Conservation (phyloP, 1,140 invertebrate species). For the Cotesia vestalis region DNA sequence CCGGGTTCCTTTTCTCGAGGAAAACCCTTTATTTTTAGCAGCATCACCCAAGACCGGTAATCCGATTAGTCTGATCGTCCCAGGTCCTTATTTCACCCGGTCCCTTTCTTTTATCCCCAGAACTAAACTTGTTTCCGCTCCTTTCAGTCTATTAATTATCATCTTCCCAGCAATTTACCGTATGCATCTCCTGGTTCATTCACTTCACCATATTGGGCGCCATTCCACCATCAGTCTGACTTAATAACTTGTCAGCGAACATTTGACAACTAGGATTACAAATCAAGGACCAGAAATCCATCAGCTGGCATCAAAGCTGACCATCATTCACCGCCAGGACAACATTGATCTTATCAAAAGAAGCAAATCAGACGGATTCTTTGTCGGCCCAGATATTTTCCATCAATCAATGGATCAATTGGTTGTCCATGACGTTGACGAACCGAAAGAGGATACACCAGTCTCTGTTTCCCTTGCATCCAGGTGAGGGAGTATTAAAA, state of each 20-base stretch:
- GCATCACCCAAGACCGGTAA: constrained; percentile 31
- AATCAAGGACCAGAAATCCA: too few species aligned
- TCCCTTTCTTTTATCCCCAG: background rate
- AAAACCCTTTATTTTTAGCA: constrained; percentile 27
- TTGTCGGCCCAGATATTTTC: constrained; percentile 38
- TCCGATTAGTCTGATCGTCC: constrained; percentile 40
- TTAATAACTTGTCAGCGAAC: too few species aligned
- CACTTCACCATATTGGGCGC: too few species aligned
- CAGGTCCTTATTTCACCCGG: constrained; percentile 18
- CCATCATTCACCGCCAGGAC: too few species aligned
- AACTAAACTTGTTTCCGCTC: constrained; percentile 18
- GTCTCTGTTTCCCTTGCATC: constrained; percentile 29
- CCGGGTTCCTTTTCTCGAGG: constrained; percentile 37
- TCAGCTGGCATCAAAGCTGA: too few species aligned
- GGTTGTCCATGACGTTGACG: constrained; percentile 54
- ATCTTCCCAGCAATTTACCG: background rate
- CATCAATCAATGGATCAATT: constrained; percentile 60
- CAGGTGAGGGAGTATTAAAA: constrained; percentile 47
- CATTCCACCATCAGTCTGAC: too few species aligned
- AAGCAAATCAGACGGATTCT: constrained; percentile 30
- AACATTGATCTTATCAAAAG: background rate
- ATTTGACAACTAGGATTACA: too few species aligned
- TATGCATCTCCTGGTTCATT: too few species aligned
- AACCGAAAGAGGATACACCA: constrained; percentile 42
- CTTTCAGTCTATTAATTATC: constrained; percentile 3